Conservation (phyloP, 2,888 invertebrate species). For the Parnassius apollo region DNA sequence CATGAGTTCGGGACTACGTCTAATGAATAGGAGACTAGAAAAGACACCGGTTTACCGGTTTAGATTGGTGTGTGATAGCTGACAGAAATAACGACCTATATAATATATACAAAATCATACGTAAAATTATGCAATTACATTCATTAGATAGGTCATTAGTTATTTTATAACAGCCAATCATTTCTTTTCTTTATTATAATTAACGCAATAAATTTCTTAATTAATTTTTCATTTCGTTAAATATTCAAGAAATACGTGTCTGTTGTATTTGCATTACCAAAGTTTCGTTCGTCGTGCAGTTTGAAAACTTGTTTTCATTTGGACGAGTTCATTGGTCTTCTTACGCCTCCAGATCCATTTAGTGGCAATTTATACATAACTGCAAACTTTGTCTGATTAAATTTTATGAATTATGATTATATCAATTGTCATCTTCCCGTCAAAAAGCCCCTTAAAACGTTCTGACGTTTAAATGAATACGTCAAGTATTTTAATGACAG, state of each 20-base stretch:
- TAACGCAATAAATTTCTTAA: conserved; percentile 1
- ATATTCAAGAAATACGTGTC: conserved; percentile 10
- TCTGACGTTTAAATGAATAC: too few species aligned
- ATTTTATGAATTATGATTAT: background rate
- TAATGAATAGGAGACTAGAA: too few species aligned
- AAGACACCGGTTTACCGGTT: too few species aligned
- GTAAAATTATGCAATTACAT: too few species aligned
- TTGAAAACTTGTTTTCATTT: conserved; percentile 68
- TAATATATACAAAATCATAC: too few species aligned
- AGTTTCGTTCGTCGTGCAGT: conserved; percentile 45
- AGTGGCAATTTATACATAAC: conserved; percentile 16
- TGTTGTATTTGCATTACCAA: conserved; percentile 34
- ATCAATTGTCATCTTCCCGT: background rate
- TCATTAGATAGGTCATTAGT: too few species aligned
- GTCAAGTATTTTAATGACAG: too few species aligned
- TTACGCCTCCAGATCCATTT: conserved; percentile 32
- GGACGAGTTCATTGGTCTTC: conserved; percentile 61
- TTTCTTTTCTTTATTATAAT: conserved; percentile 4
- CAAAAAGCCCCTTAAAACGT: background rate
- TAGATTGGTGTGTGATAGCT: too few species aligned
- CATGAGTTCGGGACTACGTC: too few species aligned
- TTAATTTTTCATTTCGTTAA: conserved; percentile 6
- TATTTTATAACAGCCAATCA: background rate
- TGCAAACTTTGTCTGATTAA: conserved; percentile 8
- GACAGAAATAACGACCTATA: too few species aligned